Evolutionary conservation across 2,113 vertebrate genomes (phyloP).

Genomic region (Trogon melanurus): DNA sequence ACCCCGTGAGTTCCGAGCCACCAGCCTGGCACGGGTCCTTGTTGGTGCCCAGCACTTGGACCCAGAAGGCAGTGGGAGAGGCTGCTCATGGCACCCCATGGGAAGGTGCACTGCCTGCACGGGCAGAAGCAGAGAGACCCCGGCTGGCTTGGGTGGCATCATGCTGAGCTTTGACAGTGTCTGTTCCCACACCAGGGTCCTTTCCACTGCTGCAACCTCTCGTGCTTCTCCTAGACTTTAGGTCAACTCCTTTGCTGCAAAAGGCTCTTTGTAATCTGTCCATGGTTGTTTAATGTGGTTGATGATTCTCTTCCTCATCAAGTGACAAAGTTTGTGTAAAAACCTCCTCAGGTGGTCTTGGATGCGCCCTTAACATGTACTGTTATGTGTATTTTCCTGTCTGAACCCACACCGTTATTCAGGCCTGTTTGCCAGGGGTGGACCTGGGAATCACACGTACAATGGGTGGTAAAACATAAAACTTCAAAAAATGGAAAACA

Average conservation of each 20-base stretch:
- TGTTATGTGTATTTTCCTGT: rapidly evolving
- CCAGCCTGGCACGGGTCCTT: rapidly evolving
- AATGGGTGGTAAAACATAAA: neutral
- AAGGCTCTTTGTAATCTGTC: neutral
- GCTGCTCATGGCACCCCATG: rapidly evolving
- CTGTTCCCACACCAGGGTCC: rapidly evolving
- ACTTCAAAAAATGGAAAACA: neutral
- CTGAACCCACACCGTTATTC: neutral
- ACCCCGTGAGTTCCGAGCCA: rapidly evolving
- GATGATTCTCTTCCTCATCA: neutral
- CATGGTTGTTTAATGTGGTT: neutral
- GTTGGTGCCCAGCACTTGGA: rapidly evolving
- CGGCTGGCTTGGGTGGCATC: rapidly evolving
- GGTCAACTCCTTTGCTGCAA: neutral
- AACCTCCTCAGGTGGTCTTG: neutral
- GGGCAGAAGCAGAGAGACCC: too few relatives aligned
- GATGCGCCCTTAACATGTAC: rapidly evolving
- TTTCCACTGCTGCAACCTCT: neutral
- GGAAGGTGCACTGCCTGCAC: rapidly evolving
- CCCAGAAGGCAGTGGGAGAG: rapidly evolving
- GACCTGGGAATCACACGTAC: neutral
- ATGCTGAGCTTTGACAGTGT: neutral
- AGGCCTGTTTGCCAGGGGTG: neutral
- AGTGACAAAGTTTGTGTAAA: neutral
- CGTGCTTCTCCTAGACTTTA: neutral